Evolutionary conservation across 2,113 vertebrate genomes (phyloP).

Genomic region (Amphiprion ocellaris): DNA sequence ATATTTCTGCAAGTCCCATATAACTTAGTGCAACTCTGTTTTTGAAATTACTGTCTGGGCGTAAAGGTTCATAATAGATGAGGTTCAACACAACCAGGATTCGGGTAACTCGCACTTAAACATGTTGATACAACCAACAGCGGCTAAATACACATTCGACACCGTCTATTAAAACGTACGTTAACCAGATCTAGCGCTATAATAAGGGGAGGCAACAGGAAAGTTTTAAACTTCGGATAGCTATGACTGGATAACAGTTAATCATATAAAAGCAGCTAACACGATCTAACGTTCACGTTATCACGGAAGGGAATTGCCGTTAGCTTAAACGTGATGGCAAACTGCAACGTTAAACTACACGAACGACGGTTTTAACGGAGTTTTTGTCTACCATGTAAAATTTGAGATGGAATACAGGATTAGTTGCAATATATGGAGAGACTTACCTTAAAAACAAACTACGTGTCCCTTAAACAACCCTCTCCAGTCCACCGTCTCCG

Average conservation of each 20-base stretch:
- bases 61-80: too few species aligned
- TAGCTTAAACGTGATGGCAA: background rate
- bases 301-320: background rate
- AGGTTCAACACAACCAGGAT: too few species aligned
- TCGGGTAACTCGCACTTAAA: too few species aligned
- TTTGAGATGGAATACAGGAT: fast-evolving
- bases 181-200: too few species aligned
- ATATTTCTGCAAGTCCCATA: too few species aligned
- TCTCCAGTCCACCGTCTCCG: fast-evolving
- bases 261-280: background rate
- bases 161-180: too few species aligned
- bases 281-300: fast-evolving
- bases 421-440: background rate
- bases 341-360: background rate
- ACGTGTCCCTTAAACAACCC: fast-evolving
- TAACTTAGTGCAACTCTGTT: too few species aligned
- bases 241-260: background rate
- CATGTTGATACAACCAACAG: too few species aligned
- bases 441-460: background rate
- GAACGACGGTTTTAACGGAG: fast-evolving
- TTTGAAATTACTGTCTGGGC: too few species aligned
- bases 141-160: too few species aligned
- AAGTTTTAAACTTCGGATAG: background rate
- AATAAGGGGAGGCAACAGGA: too few species aligned
- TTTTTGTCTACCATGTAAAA: fast-evolving